Evolutionary conservation across 2,113 vertebrate genomes (phyloP).

Genomic region (Takifugu flavidus): DNA sequence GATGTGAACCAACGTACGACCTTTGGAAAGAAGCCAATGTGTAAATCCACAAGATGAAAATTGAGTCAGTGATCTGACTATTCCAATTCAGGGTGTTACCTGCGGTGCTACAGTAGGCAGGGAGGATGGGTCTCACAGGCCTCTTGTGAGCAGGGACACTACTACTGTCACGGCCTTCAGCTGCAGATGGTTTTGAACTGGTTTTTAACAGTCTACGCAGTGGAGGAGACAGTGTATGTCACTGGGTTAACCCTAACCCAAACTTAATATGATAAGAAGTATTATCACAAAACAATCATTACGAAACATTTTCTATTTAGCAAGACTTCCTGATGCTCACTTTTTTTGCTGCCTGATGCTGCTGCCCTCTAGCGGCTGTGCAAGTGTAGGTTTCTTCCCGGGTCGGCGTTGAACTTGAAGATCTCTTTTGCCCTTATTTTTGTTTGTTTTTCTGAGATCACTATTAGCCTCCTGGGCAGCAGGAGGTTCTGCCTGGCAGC

Average conservation of each 20-base stretch:
- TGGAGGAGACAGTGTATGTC: background rate
- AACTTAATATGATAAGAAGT: background rate
- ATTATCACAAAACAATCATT: too few species aligned
- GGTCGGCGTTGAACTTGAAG: background rate
- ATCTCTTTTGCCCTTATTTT: conserved; percentile 17
- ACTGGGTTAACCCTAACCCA: background rate
- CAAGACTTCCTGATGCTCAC: conserved; percentile 9
- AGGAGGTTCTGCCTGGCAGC: conserved; percentile 44
- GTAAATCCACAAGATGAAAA: background rate
- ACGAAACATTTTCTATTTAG: too few species aligned
- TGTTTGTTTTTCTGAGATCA: conserved; percentile 18
- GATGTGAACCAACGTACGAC: conserved; percentile 63
- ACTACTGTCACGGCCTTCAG: conserved; percentile 37
- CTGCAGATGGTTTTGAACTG: background rate
- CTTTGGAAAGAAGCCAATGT: conserved; percentile 29
- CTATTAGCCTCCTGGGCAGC: conserved; percentile 3
- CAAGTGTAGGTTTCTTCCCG: conserved; percentile 24
- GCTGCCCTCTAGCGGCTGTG: conserved; percentile 59
- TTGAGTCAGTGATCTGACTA: background rate
- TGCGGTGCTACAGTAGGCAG: conserved; percentile 78
- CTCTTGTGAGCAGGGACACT: conserved; percentile 77
- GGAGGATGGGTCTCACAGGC: conserved; percentile 88
- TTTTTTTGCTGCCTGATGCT: conserved; percentile 27
- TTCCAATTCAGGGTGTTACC: conserved; percentile 19
- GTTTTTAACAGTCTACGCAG: conserved; percentile 15